Evolutionary conservation across 2,888 invertebrate genomes (phyloP).

Genomic region (Caenorhabditis sulstoni): DNA sequence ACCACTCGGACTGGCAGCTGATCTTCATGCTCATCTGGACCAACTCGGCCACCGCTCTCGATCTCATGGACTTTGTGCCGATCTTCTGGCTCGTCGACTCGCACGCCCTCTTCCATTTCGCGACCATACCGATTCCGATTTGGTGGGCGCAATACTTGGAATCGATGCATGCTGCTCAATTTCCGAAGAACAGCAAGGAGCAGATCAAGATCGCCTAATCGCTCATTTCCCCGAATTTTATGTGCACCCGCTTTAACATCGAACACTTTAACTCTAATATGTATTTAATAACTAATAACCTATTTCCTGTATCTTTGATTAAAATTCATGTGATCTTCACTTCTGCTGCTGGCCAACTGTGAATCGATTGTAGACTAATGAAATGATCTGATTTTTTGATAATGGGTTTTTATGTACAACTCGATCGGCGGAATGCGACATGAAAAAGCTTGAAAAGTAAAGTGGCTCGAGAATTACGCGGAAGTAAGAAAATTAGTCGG

Average conservation of each 20-base stretch:
- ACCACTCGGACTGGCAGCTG: slow-evolving; percentile 58
- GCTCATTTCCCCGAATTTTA: slow-evolving; percentile 1
- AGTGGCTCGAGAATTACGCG: background rate
- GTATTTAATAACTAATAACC: background rate
- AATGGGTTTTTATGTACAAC: slow-evolving; percentile 37
- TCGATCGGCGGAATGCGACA: slow-evolving; percentile 2
- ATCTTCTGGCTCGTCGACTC: slow-evolving; percentile 75
- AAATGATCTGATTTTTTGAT: background rate
- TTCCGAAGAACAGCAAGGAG: background rate
- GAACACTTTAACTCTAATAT: background rate
- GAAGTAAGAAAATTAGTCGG: background rate
- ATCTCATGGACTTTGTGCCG: slow-evolving; percentile 74
- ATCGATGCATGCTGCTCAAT: background rate
- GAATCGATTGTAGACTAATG: background rate
- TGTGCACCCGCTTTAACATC: background rate
- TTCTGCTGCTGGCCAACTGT: background rate
- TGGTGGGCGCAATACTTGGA: slow-evolving; percentile 64
- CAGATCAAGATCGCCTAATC: slow-evolving; percentile 19
- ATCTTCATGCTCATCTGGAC: slow-evolving; percentile 62
- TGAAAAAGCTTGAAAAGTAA: background rate
- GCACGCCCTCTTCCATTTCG: slow-evolving; percentile 75
- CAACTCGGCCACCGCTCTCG: slow-evolving; percentile 63
- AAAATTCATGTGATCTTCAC: slow-evolving; percentile 3
- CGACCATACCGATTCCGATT: slow-evolving; percentile 72
- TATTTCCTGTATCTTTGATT: slow-evolving; percentile 19